A percentile compares a stretch with the other conserved stretches of the same genome.
These are phyloP conservation scores for Paelopatides confundens DNA, from an alignment of 53 echinoderm and acorn worm genomes.

Conservation along the genomic window DNA sequence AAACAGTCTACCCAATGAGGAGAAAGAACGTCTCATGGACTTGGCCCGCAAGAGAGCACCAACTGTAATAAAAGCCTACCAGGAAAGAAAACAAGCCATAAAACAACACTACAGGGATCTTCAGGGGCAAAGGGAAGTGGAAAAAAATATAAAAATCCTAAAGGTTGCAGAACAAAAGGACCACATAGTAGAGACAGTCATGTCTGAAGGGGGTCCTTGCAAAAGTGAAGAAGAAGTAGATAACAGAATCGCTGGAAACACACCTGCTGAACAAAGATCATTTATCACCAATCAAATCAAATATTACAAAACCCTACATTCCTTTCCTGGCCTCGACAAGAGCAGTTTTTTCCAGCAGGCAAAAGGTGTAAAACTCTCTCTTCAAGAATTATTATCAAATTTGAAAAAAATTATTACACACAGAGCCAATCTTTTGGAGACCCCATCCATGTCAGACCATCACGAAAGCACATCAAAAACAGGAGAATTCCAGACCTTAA, in stretches of 20 bases:
- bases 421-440: conserved; percentile 19
- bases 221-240: neutral
- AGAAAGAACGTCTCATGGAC: neutral
- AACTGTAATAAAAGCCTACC: conserved; percentile 7
- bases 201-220: conserved; percentile 28
- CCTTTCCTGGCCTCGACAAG: conserved; percentile 18
- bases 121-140: neutral
- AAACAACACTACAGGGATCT: neutral
- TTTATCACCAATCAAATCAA: conserved; percentile 19
- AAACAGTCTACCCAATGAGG: neutral
- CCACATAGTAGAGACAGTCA: neutral
- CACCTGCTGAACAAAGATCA: neutral
- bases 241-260: neutral
- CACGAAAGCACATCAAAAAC: neutral
- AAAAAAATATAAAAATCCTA: neutral
- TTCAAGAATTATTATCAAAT: neutral
- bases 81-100: conserved; percentile 14
- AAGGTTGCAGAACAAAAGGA: conserved; percentile 19
- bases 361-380: neutral
- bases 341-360: conserved; percentile 19
- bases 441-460: no score
- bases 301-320: conserved; percentile 14
- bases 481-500: neutral
- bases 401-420: neutral
- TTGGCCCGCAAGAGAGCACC: conserved; percentile 34